Base-by-base conservation (phyloP, 2,888 invertebrate genomes). In the Andrena chrysosceles region DNA sequence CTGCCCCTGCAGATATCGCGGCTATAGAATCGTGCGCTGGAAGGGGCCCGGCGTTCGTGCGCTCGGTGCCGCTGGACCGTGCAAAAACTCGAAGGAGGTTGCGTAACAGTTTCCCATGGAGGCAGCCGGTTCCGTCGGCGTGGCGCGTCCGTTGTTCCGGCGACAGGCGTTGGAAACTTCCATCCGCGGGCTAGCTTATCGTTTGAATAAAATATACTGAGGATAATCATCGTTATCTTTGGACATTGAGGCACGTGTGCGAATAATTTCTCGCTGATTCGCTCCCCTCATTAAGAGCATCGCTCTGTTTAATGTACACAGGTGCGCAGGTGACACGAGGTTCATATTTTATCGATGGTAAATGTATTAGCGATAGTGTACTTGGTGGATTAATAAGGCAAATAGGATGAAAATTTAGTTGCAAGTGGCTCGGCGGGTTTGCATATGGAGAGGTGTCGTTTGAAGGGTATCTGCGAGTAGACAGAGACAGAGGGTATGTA, bases 111-210 rank as follows among this genome's bases (percentile, higher is more conserved):
- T 69, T 42, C n/a, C 42, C 23, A 42, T 16, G 20, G 62, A 67
- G 42, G 23, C 35, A 29, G 33, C 31, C 33, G 31, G 42, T 23
- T 23, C 23, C 31, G n/a, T 52, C 31, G 52, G 13, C 8, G n/a
- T 8, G 42, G 26, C 20, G 13, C 52, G 48, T 60, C 60, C 31
- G 48, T 10, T 20, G n/a, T 23, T 60, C 26, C 7, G 31, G 62
- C 3, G 23, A 23, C 31, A 16, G 13, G 60, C 23, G 35, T 33
- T 49, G 76, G 63, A 71, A 77, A 71, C 71, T 71, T 71, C 48
- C 48, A 59, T 29, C 63, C 42, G n/a, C 13, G n/a, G 33, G 2
- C 29, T 1, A 5, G 56, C 2, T 3, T n/a, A 13, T 13, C 13
- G 4, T 13, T 26, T 1, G 1, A 56, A 13, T 56, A 56, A 56